A percentile compares a stretch with the other conserved stretches of the same genome.
phyloP scores from a whole-genome alignment of 2,888 invertebrate species.

The Coecobrya sp. region DNA sequence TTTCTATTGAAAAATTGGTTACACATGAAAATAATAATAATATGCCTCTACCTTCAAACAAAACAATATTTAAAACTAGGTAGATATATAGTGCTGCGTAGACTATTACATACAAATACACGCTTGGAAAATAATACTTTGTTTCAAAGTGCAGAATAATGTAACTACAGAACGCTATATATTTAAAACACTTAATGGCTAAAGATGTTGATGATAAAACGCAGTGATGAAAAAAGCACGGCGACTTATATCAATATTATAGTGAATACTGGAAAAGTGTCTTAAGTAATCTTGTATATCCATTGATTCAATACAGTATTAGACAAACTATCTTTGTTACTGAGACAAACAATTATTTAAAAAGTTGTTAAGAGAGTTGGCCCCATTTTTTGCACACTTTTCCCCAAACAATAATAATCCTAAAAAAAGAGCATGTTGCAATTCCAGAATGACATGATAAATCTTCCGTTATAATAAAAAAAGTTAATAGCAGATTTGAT shows the following conservation, averaged over 20 bases:
- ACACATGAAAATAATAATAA: no score
- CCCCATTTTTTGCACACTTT: slow-evolving; percentile 1
- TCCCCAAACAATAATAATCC: background rate
- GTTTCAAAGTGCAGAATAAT: no score
- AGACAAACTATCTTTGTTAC: slow-evolving; percentile 8
- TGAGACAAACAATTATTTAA: background rate
- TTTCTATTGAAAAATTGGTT: no score
- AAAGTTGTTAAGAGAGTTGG: no score
- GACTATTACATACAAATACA: no score
- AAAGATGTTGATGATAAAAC: background rate
- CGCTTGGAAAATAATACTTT: no score
- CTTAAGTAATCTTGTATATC: slow-evolving; percentile 51
- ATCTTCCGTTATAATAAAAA: slow-evolving; percentile 10
- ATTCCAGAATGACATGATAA: background rate
- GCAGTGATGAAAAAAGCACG: background rate
- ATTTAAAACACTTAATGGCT: slow-evolving; percentile 12
- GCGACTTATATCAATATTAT: background rate
- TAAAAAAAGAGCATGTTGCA: background rate
- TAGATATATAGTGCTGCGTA: no score
- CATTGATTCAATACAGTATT: slow-evolving; percentile 64
- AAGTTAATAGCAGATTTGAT: background rate
- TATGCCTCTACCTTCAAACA: no score
- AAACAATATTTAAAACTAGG: no score
- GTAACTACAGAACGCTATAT: background rate
- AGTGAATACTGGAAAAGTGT: slow-evolving; percentile 46